Evolutionary conservation across 2,888 invertebrate species (phyloP).

Genomic region (Heliconius hortense): DNA sequence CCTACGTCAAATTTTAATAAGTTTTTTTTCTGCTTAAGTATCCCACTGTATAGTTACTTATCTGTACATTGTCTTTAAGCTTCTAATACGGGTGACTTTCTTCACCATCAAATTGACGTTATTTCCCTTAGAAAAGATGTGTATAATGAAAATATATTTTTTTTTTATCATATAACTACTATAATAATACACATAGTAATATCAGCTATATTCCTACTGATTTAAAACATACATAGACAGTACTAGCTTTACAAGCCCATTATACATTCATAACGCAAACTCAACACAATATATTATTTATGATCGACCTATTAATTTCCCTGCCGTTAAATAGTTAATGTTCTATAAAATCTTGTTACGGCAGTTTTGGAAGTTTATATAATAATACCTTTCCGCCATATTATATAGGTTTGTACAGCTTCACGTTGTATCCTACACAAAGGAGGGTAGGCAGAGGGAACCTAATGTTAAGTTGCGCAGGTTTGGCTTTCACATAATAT

Average conservation of each 20-base stretch:
- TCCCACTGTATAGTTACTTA: no score
- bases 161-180: no score
- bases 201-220: neutral
- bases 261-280: constrained; percentile 22
- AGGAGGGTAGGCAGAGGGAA: no score
- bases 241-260: neutral
- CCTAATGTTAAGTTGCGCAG: neutral
- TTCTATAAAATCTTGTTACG: constrained; percentile 7
- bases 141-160: no score
- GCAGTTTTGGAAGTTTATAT: constrained; percentile 1
- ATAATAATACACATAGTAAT: no score
- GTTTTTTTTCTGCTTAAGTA: no score
- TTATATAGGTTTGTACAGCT: neutral
- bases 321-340: constrained; percentile 27
- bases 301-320: constrained; percentile 26
- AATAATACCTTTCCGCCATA: neutral
- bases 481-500: neutral
- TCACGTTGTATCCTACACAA: neutral
- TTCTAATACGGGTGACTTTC: no score
- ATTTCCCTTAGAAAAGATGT: no score
- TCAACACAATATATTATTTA: constrained; percentile 29
- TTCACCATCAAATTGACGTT: no score
- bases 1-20: no score
- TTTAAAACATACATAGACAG: neutral
- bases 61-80: no score